These are phyloP conservation scores for Polyploca ridens DNA, from an alignment of 2,888 invertebrate species.

Conservation along the genomic window DNA sequence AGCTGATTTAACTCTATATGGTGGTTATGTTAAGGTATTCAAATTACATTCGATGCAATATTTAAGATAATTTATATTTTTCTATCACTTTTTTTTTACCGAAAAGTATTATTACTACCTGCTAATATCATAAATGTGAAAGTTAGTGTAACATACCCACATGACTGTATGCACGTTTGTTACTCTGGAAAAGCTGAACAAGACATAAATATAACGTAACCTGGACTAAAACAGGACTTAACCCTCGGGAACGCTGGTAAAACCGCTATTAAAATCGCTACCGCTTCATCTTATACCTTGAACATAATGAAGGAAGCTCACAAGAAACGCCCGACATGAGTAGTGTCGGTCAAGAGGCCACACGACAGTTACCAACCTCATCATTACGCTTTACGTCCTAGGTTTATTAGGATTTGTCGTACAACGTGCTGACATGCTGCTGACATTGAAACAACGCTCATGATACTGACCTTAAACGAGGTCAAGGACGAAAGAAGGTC, in stretches of 20 bases:
- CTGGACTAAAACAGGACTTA: too few species aligned
- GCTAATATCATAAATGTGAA: too few species aligned
- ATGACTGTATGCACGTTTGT: too few species aligned
- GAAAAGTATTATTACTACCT: neutral
- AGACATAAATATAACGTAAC: too few species aligned
- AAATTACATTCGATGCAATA: too few species aligned
- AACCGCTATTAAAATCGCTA: neutral
- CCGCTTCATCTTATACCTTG: slow-evolving; percentile 18
- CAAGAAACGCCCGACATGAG: slow-evolving; percentile 44
- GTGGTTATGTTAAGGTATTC: too few species aligned
- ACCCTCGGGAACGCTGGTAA: too few species aligned
- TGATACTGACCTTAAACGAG: neutral
- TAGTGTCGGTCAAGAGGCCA: slow-evolving; percentile 55
- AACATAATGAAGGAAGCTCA: slow-evolving; percentile 21
- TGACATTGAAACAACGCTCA: neutral
- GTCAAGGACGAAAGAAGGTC: neutral
- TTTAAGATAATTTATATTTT: neutral
- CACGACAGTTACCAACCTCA: slow-evolving; percentile 46
- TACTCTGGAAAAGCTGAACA: too few species aligned
- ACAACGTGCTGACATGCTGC: neutral
- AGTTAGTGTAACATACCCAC: too few species aligned
- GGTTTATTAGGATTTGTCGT: slow-evolving; percentile 14
- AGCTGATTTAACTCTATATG: too few species aligned
- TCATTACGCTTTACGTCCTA: slow-evolving; percentile 28
- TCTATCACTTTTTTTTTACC: neutral